Percentiles rank a stretch among this genome's conserved stretches.
Evolutionary conservation across 2,888 invertebrate genomes (phyloP).

Genomic region (Drosophila austrosaltans): DNA sequence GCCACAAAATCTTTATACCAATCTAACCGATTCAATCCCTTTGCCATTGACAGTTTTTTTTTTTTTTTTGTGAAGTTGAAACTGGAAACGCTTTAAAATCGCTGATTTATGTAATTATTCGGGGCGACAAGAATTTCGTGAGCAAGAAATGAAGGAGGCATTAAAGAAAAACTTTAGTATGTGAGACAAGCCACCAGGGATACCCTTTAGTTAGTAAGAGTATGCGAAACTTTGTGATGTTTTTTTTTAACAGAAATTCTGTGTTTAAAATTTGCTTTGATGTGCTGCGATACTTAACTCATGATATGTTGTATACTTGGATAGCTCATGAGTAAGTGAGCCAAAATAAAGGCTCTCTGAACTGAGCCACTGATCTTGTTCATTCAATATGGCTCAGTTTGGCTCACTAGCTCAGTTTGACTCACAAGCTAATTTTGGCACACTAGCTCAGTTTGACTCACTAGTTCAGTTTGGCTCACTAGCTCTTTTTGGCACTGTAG

Average conservation of each 20-base stretch:
- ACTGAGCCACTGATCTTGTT: no score
- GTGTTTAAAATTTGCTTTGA: neutral
- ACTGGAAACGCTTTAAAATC: conserved; percentile 78
- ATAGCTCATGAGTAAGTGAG: no score
- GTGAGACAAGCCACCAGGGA: conserved; percentile 13
- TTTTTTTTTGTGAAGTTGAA: conserved; percentile 55
- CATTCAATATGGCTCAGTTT: no score
- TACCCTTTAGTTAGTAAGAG: neutral
- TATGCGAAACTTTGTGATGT: no score
- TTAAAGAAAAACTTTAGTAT: conserved; percentile 9
- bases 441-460: no score
- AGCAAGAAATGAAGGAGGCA: conserved; percentile 28
- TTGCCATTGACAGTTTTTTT: conserved; percentile 68
- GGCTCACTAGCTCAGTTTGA: no score
- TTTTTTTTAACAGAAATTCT: neutral
- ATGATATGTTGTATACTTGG: no score
- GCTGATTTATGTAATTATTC: conserved; percentile 81
- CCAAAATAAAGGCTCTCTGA: no score
- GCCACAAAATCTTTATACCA: conserved; percentile 23
- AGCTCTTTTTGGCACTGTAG: no score
- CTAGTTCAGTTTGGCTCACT: no score
- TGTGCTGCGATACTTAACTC: no score
- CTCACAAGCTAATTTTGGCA: no score
- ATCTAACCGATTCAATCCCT: neutral
- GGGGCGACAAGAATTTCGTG: conserved; percentile 76